Evolutionary conservation across 1,140 invertebrate species (phyloP), one percentile per base, ranked within the genome.

Genomic region (Drosophila ananassae): DNA sequence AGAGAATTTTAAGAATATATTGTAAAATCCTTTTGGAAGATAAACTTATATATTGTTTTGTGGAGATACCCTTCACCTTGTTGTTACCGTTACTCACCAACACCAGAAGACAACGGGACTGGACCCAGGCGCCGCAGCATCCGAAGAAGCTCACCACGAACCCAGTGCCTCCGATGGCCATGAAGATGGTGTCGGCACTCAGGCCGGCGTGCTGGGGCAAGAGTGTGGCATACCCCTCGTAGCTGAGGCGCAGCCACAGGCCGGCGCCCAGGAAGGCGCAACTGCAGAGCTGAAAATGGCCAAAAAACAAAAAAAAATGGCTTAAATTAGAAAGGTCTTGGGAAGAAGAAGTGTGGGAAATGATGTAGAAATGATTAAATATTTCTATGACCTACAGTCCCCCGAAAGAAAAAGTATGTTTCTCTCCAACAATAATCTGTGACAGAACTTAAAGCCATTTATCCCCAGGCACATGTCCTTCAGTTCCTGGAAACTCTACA

Each of bases 61-160:
- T 39, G n/a, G n/a, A 13, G 41, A 8, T 12, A 25, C 54, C n/a
- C 30, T 52, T 28, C 54, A 24, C 51, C 13, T 37, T 28, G 21
- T 2, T 22, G 25, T 9, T 24, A 47, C 41, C 41, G 3, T 32
- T 56, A 93, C 94, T 93, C 92, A 96, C 96, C 80, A 95, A 94
- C 66, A 96, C 94, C 13, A 97, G 93, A 80, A 97, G 93, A 79
- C 95, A 96, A 84, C 95, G 94, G 34, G 94, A 96, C 90, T 96
- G 95, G 82, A 96, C 95, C 95, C 96, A 97, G 44, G 95, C 94
- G 9, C 96, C 96, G 89, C 96, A 97, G 91, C 96, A 97, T 53
- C 96, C 96, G 73, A 96, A 95, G 92, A 97, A 96, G 30, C 96
- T 95, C 1, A 96, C 93, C 50, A 96, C 93, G 78, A 97, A 95